Conservation (phyloP, 2,888 invertebrate species). For the Drosophila lutescens region DNA sequence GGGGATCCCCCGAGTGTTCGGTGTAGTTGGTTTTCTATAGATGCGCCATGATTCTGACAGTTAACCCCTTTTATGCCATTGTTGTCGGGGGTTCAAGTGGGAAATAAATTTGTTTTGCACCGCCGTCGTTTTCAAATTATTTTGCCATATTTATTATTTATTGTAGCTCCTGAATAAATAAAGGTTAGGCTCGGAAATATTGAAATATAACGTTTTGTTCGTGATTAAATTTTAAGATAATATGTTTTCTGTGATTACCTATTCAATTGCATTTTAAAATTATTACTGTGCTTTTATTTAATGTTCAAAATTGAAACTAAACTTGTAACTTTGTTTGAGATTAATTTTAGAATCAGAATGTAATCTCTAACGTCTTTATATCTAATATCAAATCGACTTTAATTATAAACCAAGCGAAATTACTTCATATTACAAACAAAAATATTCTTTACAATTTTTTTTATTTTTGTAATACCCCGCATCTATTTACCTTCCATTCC, state of each 20-base stretch:
- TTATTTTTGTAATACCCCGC: no score
- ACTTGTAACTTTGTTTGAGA: no score
- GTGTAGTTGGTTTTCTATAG: conserved; percentile 6
- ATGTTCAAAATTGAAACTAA: no score
- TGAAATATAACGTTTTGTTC: no score
- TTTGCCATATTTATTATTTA: conserved; percentile 7
- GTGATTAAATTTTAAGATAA: not conserved
- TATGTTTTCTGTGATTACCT: not conserved
- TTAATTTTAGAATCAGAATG: no score
- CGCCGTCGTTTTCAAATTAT: conserved; percentile 10
- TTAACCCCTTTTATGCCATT: conserved; percentile 31
- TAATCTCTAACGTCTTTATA: no score
- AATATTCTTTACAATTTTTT: no score
- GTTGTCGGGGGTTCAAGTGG: conserved; percentile 20
- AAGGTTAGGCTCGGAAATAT: not conserved
- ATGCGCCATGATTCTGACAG: conserved; percentile 29
- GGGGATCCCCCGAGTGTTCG: not conserved
- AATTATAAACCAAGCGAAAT: no score
- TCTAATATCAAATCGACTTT: no score
- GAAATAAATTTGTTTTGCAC: conserved; percentile 9
- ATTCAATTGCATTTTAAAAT: not conserved
- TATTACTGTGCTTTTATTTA: no score
- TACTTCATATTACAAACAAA: no score
- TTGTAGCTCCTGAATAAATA: not conserved
- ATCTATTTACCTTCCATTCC: not conserved